These are phyloP conservation scores for Drosophila meridionalis DNA, from an alignment of 2,888 invertebrate genomes.

Conservation along the genomic window DNA sequence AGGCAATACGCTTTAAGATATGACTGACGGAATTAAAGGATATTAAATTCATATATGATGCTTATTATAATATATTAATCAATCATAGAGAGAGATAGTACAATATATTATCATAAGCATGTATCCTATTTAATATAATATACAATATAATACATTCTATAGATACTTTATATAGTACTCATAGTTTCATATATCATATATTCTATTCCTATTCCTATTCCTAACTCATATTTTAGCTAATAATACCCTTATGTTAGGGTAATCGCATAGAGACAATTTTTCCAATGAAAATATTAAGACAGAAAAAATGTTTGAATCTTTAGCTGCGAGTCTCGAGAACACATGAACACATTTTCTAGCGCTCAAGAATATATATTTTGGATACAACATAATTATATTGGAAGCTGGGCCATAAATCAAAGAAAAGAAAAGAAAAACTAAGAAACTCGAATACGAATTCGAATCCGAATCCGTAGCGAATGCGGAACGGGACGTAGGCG, in stretches of 20 bases:
- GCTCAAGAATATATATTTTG: constrained; percentile 52
- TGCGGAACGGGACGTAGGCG: constrained; percentile 45
- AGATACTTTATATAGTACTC: not conserved
- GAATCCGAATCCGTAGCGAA: constrained; percentile 34
- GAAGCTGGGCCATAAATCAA: constrained; percentile 78
- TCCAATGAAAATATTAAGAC: constrained; percentile 23
- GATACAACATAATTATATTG: constrained; percentile 78
- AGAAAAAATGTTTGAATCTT: constrained; percentile 43
- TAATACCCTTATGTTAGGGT: not conserved
- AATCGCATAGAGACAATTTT: constrained; percentile 49
- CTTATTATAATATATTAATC: not conserved
- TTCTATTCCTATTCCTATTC: too few relatives aligned
- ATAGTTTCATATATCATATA: not conserved
- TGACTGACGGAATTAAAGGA: too few relatives aligned
- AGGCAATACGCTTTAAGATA: constrained; percentile 15
- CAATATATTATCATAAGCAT: too few relatives aligned
- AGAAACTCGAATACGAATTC: constrained; percentile 17
- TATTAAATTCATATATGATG: not conserved
- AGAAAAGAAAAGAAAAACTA: constrained; percentile 14
- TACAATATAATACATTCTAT: not conserved
- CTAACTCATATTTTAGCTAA: not conserved
- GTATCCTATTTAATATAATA: not conserved
- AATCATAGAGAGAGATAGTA: too few relatives aligned
- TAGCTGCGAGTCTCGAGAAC: constrained; percentile 59
- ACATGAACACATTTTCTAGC: constrained; percentile 63